Percentiles rank a stretch among this genome's conserved stretches.
Conservation (phyloP, 2,113 vertebrate species). For the Cololabis saira region DNA sequence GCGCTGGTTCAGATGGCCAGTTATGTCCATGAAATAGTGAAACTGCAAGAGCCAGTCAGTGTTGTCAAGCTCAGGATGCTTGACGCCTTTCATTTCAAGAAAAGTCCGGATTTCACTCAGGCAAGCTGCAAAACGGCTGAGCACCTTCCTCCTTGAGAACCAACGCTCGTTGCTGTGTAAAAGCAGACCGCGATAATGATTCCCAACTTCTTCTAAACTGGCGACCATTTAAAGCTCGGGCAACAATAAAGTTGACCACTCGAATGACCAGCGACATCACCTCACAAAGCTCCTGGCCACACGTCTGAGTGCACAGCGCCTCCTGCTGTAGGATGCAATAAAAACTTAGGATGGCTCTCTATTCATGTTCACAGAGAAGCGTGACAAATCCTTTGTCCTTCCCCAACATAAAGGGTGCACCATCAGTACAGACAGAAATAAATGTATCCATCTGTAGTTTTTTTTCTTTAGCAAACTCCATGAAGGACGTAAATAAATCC, state of each 20-base stretch:
- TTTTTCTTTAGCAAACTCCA: not conserved
- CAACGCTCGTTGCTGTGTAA: conserved; percentile 63
- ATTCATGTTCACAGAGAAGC: not conserved
- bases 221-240: too few relatives aligned
- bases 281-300: conserved; percentile 48
- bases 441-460: not conserved
- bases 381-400: too few relatives aligned
- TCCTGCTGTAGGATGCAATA: not conserved
- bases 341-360: not conserved
- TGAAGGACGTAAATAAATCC: too few relatives aligned
- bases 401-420: not conserved
- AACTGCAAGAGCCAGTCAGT: conserved; percentile 66
- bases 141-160: conserved; percentile 62
- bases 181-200: conserved; percentile 56
- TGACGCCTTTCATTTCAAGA: conserved; percentile 54
- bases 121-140: conserved; percentile 60
- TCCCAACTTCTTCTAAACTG: conserved; percentile 5
- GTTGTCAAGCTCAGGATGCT: conserved; percentile 34
- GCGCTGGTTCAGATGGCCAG: too few relatives aligned
- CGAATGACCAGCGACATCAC: conserved; percentile 49
- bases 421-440: not conserved
- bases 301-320: conserved; percentile 40
- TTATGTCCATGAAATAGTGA: conserved; percentile 42
- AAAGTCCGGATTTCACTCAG: conserved; percentile 57
- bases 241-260: too few relatives aligned